Evolutionary conservation across 2,888 invertebrate species (phyloP), one percentile per base, ranked within the genome.

Genomic region (Boloria euphrosyne): DNA sequence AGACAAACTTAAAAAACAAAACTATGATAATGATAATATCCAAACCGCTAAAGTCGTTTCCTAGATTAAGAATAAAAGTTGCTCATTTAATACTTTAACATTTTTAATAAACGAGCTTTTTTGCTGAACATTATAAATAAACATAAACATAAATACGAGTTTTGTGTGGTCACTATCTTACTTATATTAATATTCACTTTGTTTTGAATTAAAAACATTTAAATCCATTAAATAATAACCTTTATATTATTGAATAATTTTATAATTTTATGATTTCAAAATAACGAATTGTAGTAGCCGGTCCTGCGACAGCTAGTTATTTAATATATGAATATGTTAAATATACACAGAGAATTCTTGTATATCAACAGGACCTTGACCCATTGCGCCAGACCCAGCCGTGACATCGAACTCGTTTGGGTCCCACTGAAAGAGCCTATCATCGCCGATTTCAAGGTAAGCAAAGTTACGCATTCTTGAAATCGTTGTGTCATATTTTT

Each of bases 401-500:
- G 75, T 83, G 84, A 80, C 80, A 83, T 83, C 81, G 84, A 84
- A 86, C 86, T 80, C 80, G 85, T 85, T 87, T 76, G 72, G 74
- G 78, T 78, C 73, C 72, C 74, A 67, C 73, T 68, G 67, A 78
- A 69, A 43, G 75, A 72, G 75, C 63, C 71, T 71, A 71, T 73
- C 73, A 78, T 77, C 77, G 66, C 58, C 6, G 55, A 62, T 54
- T 73, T 76, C 77, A 75, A 79, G 77, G 76, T 74, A 67, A 73
- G 67, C 49, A 73, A 66, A 66, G 55, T 70, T 69, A 71, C 69
- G 68, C 62, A 62, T 62, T 46, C 47, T 53, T 18, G 47, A 46
- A 59, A 54, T 46, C 16, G 16, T 57, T 50, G 18, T 38, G 43
- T 18, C 17, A 57, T 38, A 43, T 46, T 55, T 43, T 57, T 18